phyloP scores from a whole-genome alignment of 2,888 invertebrate species.

The Nymphalis polychloros region DNA sequence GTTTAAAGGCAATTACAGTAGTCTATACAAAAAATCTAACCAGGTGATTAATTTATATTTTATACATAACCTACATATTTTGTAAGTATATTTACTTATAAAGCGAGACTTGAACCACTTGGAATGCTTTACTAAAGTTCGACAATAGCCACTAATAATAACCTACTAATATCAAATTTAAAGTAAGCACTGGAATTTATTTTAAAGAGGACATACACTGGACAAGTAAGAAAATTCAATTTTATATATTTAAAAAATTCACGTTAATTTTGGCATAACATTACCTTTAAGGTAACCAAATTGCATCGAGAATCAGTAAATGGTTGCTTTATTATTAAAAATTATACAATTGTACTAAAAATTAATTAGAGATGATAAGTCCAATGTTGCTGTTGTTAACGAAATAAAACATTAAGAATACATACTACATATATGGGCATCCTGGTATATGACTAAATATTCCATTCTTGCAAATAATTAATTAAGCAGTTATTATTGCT shows the following conservation, averaged over 20 bases:
- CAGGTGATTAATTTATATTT: conserved; percentile 54
- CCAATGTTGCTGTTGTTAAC: no score
- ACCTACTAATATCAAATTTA: conserved; percentile 59
- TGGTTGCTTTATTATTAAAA: background rate
- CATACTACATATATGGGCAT: no score
- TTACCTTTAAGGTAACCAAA: no score
- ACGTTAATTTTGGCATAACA: conserved; percentile 14
- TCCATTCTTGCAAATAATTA: background rate
- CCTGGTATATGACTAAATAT: background rate
- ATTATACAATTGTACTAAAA: background rate
- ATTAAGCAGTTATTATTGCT: conserved; percentile 7
- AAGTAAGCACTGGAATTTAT: conserved; percentile 59
- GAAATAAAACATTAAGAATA: no score
- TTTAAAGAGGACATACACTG: conserved; percentile 39
- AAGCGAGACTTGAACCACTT: conserved; percentile 57
- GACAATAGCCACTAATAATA: conserved; percentile 40
- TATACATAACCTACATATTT: conserved; percentile 53
- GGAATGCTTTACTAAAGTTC: conserved; percentile 63
- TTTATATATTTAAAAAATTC: conserved; percentile 31
- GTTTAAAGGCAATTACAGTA: conserved; percentile 36
- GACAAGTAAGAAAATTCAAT: conserved; percentile 15
- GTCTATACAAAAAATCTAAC: conserved; percentile 59
- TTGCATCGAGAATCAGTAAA: background rate
- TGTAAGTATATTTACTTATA: conserved; percentile 49
- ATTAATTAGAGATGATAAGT: no score